Evolutionary conservation across 2,113 vertebrate genomes (phyloP).

Genomic region (Microtus pennsylvanicus): DNA sequence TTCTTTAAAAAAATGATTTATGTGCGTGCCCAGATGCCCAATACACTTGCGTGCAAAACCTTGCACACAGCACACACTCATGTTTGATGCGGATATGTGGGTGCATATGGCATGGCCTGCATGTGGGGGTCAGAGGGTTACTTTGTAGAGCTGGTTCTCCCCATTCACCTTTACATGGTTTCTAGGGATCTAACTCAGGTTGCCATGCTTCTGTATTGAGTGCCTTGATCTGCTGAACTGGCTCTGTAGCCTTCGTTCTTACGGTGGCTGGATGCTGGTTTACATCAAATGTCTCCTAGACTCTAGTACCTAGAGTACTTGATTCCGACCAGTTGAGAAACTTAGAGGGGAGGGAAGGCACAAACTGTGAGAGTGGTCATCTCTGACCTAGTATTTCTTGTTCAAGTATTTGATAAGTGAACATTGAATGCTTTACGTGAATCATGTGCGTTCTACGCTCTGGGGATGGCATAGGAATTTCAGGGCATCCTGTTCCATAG

Average conservation of each 20-base stretch:
- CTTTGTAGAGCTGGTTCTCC: neutral
- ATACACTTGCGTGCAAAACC: neutral
- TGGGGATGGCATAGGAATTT: slow-evolving; percentile 18
- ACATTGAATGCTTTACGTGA: neutral
- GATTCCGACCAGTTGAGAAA: neutral
- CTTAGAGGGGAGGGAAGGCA: neutral
- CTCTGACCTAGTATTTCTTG: neutral
- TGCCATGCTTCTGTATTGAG: neutral
- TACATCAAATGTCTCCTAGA: neutral
- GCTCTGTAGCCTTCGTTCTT: neutral
- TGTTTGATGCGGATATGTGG: neutral
- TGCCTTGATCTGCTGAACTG: neutral
- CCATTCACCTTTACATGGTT: neutral
- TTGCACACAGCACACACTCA: neutral
- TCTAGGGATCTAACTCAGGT: neutral
- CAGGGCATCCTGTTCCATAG: neutral
- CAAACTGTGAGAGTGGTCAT: neutral
- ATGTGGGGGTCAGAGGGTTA: neutral
- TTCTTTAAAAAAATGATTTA: neutral
- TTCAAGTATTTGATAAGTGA: neutral
- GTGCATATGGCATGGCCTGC: neutral
- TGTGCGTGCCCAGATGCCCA: neutral
- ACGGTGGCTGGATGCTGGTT: slow-evolving; percentile 21
- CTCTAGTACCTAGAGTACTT: neutral
- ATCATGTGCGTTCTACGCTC: slow-evolving; percentile 6